A percentile compares a stretch with the other conserved stretches of the same genome.
Evolutionary conservation across 2,797 vertebrate genomes (phyloP).

Genomic region (Odontamblyopus lacepedii): DNA sequence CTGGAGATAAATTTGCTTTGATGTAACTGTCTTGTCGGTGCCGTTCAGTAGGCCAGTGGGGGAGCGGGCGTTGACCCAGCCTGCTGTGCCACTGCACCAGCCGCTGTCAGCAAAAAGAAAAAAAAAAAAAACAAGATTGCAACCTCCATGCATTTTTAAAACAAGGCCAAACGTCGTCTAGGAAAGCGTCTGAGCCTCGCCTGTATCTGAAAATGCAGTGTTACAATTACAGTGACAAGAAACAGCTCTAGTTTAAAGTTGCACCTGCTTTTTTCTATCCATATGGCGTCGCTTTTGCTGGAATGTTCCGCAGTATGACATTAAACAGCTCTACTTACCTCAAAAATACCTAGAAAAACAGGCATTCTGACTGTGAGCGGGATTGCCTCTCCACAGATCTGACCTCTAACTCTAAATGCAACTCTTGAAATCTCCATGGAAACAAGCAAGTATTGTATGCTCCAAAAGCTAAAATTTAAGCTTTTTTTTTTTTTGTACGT

Average conservation of each 20-base stretch:
- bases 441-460: no score
- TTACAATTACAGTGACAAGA: neutral
- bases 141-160: conserved; percentile 7
- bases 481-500: no score
- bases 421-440: neutral
- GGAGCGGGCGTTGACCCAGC: conserved; percentile 13
- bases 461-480: no score
- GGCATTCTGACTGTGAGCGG: no score
- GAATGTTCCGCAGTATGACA: no score
- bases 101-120: conserved; percentile 1
- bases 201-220: neutral
- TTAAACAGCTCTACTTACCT: no score
- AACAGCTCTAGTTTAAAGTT: neutral
- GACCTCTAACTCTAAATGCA: no score
- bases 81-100: conserved; percentile 4
- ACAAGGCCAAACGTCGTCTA: neutral
- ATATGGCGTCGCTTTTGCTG: no score
- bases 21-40: conserved; percentile 23
- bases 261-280: no score
- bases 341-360: no score
- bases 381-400: no score
- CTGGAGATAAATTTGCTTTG: conserved; percentile 6
- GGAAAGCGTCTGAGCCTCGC: neutral
- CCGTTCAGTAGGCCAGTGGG: conserved; percentile 65
- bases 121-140: neutral